A percentile compares a stretch with the other conserved stretches of the same genome.
phyloP scores from a whole-genome alignment of 2,113 vertebrate species.

The Nannospalax galili region DNA sequence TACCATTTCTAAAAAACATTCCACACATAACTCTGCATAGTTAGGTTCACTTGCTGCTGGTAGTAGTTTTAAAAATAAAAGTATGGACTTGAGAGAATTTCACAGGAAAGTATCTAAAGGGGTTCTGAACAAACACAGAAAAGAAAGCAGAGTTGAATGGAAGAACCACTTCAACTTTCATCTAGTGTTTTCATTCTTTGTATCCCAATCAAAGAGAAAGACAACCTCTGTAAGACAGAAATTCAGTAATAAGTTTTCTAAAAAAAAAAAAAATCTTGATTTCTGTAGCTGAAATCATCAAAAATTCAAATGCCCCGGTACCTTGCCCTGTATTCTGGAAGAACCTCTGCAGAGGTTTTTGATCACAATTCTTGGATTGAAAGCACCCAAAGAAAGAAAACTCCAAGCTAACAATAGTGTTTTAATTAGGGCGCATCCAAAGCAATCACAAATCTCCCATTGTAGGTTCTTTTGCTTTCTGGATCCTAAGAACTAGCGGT shows the following conservation, averaged over 20 bases:
- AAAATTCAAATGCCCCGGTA: not conserved
- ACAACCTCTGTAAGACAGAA: not conserved
- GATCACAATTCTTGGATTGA: not conserved
- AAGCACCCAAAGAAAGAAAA: not conserved
- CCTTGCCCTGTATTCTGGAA: not conserved
- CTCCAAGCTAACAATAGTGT: not conserved
- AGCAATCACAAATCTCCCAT: conserved; percentile 15
- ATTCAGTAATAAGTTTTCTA: not conserved
- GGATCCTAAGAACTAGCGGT: not conserved
- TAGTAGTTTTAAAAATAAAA: conserved; percentile 24
- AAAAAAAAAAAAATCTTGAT: conserved; percentile 1
- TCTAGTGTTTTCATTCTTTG: not conserved
- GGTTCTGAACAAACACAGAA: not conserved
- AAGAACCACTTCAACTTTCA: not conserved
- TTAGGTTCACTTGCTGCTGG: not conserved
- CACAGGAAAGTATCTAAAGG: not conserved
- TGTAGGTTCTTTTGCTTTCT: not conserved
- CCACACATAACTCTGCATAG: not conserved
- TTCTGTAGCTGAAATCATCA: conserved; percentile 3
- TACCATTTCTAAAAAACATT: not conserved
- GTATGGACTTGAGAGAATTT: not conserved
- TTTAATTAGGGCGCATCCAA: conserved; percentile 33
- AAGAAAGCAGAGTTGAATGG: not conserved
- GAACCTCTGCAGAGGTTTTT: not conserved
- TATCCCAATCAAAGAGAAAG: not conserved